Conservation (phyloP, 2,797 vertebrate genomes). For the Limnodromus scolopaceus region DNA sequence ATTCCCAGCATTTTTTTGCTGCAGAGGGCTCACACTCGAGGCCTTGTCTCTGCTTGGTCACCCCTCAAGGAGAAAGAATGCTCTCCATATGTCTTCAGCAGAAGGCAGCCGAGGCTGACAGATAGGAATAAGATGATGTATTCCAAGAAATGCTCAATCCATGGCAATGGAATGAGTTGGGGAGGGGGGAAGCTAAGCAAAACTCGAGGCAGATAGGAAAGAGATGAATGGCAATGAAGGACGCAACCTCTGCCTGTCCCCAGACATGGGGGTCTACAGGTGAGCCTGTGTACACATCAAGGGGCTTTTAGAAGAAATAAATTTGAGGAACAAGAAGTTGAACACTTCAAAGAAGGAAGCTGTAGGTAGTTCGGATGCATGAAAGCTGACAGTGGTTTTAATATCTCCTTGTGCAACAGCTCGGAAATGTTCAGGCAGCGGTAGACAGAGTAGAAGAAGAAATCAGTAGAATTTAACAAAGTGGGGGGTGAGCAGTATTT, state of each 20-base stretch:
- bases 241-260: not conserved
- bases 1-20: not conserved
- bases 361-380: not conserved
- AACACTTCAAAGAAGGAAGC: not conserved
- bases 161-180: not conserved
- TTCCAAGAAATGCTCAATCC: conserved; percentile 49
- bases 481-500: not conserved
- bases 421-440: not conserved
- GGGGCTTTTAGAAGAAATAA: not conserved
- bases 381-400: not conserved
- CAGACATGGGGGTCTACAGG: not conserved
- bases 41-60: conserved; percentile 46
- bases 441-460: not conserved
- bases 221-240: not conserved
- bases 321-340: not conserved
- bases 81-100: conserved; percentile 57
- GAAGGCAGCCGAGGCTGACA: conserved; percentile 50
- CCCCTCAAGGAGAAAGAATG: conserved; percentile 45
- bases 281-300: not conserved
- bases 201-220: not conserved
- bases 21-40: not conserved
- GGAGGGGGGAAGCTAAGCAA: not conserved
- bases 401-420: not conserved
- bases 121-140: not conserved
- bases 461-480: not conserved